Conservation (phyloP, 1,140 invertebrate genomes). For the Sinella curviseta region DNA sequence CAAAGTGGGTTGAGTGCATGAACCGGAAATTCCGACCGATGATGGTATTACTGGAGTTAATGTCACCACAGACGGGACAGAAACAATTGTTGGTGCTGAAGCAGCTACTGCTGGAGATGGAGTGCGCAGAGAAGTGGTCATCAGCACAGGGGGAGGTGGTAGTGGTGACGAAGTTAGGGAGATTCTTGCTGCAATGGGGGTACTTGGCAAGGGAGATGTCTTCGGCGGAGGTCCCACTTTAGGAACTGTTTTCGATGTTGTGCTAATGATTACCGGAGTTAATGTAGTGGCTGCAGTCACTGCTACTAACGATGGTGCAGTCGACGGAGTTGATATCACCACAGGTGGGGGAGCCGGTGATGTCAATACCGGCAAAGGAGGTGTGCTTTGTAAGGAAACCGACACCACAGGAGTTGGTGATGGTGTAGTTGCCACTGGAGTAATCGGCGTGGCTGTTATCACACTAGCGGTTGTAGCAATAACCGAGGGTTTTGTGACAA, state of each 20-base stretch:
- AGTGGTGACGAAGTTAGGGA: not conserved
- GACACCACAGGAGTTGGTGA: not conserved
- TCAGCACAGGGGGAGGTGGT: not conserved
- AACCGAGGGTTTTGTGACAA: too few species aligned
- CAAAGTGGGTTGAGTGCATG: too few species aligned
- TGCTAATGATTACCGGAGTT: not conserved
- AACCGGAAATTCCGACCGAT: too few species aligned
- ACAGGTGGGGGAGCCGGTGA: not conserved
- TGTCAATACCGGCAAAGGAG: not conserved
- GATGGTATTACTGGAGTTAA: too few species aligned
- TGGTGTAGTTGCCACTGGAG: not conserved
- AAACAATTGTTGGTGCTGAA: not conserved
- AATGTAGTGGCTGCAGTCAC: not conserved
- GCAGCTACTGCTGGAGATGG: not conserved
- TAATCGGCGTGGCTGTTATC: too few species aligned
- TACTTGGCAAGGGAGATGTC: too few species aligned
- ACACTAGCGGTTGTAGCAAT: not conserved
- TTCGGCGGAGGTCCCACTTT: not conserved
- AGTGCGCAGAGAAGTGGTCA: not conserved
- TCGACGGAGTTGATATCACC: not conserved
- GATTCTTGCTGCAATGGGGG: not conserved
- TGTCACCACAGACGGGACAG: too few species aligned
- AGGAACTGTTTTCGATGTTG: not conserved
- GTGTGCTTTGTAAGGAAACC: not conserved
- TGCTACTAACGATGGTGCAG: not conserved